Base-by-base conservation (phyloP, 1,140 invertebrate species). In the Hydropsyche tenuis region DNA sequence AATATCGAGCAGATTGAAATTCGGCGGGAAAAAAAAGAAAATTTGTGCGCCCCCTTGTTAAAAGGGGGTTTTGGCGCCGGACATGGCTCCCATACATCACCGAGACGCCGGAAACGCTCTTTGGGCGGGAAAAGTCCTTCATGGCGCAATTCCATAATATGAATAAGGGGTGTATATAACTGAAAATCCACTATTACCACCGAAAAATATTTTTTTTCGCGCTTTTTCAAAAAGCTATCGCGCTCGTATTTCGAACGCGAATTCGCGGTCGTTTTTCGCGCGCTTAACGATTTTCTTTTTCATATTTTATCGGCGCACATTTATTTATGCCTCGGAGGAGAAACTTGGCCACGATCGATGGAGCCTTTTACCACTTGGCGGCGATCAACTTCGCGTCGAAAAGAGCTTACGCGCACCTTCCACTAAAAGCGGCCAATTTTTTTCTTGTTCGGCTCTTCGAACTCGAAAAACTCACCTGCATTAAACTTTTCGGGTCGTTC, bases 81-180 rank as follows among this genome's bases (percentile, higher is more conserved):
- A 69, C 45, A 51, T 48, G 66, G 66, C 25, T 23, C 20, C 68
- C 48, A 70, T 70, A 70, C 48, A 70, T 70, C 68, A 70, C 27
- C 20, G 68, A 20, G 30, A 42, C 68, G 68, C 68, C 68, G 68
- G 68, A 70, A 70, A 70, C 68, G 56, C 68, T 56, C 68, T 70
- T 70, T 69, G 66, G 66, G 66, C 68, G 68, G 65, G 20, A 42
- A 14, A 1, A n/a, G 1, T 37, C n/a, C n/a, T n/a, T n/a, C n/a
- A n/a, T n/a, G n/a, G n/a, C n/a, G n/a, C n/a, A n/a, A n/a, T n/a
- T n/a, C n/a, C n/a, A n/a, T n/a, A n/a, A n/a, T n/a, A n/a, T n/a
- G n/a, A n/a, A n/a, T n/a, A n/a, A n/a, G n/a, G n/a, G n/a, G n/a
- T n/a, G n/a, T n/a, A n/a, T n/a, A n/a, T n/a, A n/a, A n/a, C n/a